These are phyloP conservation scores for Oryzias dopingdopingensis DNA, from an alignment of 2,797 vertebrate genomes.

Conservation along the genomic window DNA sequence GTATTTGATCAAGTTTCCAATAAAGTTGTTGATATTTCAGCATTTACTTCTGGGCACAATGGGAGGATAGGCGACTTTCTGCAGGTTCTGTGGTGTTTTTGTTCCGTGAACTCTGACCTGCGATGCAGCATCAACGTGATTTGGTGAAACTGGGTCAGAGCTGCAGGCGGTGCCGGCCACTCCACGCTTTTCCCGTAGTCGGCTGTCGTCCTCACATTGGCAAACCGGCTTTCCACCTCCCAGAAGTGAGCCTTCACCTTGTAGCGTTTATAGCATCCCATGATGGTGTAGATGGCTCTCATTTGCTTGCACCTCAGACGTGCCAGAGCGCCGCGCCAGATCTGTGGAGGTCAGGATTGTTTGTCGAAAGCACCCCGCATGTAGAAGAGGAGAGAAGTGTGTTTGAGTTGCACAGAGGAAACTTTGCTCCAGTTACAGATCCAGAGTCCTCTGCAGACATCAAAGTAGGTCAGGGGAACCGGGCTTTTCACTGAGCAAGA, in stretches of 20 bases:
- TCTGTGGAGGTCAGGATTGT: conserved; percentile 50
- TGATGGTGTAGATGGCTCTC: conserved; percentile 84
- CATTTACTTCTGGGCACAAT: no score
- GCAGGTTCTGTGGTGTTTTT: neutral
- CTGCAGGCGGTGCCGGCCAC: conserved; percentile 83
- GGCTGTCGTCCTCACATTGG: conserved; percentile 75
- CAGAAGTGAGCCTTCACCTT: conserved; percentile 87
- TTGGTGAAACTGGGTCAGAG: conserved; percentile 82
- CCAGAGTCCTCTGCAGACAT: conserved; percentile 32
- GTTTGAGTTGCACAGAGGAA: conserved; percentile 21
- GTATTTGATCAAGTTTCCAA: no score
- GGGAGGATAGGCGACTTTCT: no score
- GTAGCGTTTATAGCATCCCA: conserved; percentile 86
- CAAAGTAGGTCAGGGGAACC: conserved; percentile 61
- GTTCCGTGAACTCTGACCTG: conserved; percentile 71
- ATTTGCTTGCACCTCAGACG: conserved; percentile 79
- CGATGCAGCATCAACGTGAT: conserved; percentile 81
- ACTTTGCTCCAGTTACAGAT: conserved; percentile 43
- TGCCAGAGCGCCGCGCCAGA: conserved; percentile 88
- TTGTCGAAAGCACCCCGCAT: neutral
- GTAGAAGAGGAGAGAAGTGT: neutral
- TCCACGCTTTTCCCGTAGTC: conserved; percentile 83
- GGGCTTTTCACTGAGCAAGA: conserved; percentile 27
- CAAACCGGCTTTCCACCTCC: conserved; percentile 82
- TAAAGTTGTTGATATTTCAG: no score